Conservation (phyloP, 2,113 vertebrate species). For the Hassar affinis region DNA sequence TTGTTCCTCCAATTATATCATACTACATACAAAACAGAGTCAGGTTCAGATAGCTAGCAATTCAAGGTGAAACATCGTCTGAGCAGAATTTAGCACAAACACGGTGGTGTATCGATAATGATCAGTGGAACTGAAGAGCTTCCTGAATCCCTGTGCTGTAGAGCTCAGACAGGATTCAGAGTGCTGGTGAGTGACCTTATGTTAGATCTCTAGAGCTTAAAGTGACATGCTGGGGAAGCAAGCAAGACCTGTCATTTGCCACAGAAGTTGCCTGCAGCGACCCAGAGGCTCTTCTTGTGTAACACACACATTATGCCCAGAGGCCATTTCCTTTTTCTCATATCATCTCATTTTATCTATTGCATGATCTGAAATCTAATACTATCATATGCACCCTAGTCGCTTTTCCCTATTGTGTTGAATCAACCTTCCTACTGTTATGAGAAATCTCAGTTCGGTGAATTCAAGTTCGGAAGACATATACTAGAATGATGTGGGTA, state of each 20-base stretch:
- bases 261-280: conserved; percentile 73
- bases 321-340: conserved; percentile 64
- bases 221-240: conserved; percentile 61
- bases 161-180: conserved; percentile 52
- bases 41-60: conserved; percentile 30
- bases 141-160: conserved; percentile 30
- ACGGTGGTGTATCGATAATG: conserved; percentile 36
- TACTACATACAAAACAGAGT: conserved; percentile 36
- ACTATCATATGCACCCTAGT: conserved; percentile 52
- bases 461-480: conserved; percentile 31
- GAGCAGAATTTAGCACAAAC: conserved; percentile 40
- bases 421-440: conserved; percentile 20
- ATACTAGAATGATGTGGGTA: too few relatives aligned
- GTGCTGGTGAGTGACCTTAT: conserved; percentile 67
- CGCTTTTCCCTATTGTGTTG: conserved; percentile 14
- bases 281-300: conserved; percentile 75
- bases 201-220: conserved; percentile 52
- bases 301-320: conserved; percentile 76
- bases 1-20: conserved; percentile 21
- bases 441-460: not conserved
- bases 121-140: conserved; percentile 43
- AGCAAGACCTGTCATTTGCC: conserved; percentile 73
- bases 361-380: conserved; percentile 63
- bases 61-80: conserved; percentile 50
- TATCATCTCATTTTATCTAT: conserved; percentile 59